Conservation (phyloP, 2,797 vertebrate genomes). For the Enteromius unitaeniatus region DNA sequence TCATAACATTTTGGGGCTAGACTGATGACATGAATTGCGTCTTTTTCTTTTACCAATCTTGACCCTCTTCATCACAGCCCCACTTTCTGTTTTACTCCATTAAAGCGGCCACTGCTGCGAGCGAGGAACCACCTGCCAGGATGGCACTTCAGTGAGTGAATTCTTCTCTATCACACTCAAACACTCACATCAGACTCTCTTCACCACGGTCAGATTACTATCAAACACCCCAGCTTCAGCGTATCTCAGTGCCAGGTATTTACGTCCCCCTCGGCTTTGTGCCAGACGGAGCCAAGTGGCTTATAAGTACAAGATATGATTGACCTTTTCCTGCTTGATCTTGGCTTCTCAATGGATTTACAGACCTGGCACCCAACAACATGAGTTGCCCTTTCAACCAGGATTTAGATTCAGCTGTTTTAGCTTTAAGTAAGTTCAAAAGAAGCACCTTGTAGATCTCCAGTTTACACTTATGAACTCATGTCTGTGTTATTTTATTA, state of each 20-base stretch:
- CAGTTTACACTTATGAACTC: not conserved
- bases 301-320: slow-evolving; percentile 45
- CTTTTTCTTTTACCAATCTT: not conserved
- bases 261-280: slow-evolving; percentile 15
- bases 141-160: slow-evolving; percentile 19
- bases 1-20: not conserved
- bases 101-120: slow-evolving; percentile 20
- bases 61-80: not conserved
- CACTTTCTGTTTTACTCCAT: not conserved
- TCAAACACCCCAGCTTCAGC: not conserved
- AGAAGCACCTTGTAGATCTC: not conserved
- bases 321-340: slow-evolving; percentile 49
- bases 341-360: slow-evolving; percentile 41
- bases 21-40: not conserved
- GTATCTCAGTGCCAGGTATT: slow-evolving; percentile 13
- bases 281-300: slow-evolving; percentile 35
- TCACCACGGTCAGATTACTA: slow-evolving; percentile 29
- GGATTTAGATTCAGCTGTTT: slow-evolving; percentile 32
- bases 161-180: slow-evolving; percentile 17
- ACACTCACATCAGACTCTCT: slow-evolving; percentile 21
- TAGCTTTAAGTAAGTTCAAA: slow-evolving; percentile 9
- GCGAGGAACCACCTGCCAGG: slow-evolving; percentile 12
- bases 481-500: not conserved
- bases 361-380: slow-evolving; percentile 35
- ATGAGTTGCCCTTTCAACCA: slow-evolving; percentile 22